Base-by-base conservation (phyloP, 1,140 invertebrate species). In the Oryctes rhinoceros region DNA sequence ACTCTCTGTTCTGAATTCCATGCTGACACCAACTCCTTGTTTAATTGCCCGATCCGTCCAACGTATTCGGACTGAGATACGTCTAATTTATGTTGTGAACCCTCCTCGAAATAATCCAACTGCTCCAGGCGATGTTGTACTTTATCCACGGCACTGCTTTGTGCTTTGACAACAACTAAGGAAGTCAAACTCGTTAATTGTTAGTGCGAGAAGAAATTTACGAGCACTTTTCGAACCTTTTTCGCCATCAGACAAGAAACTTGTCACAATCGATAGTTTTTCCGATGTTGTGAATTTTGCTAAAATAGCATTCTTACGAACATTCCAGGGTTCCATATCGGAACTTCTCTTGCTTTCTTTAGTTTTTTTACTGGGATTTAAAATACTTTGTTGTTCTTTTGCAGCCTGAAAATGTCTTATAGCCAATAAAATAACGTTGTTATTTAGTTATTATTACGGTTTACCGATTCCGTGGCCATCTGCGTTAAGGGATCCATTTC, bases 1-100 rank as follows among this genome's bases (percentile, higher is more conserved):
- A 99, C 98, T 84, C 97, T 91, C 86, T 98, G 96, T 89, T 99
- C 97, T 47, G 93, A 91, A 83, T 97, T 93, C 98, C 98, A 99
- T 0, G 97, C 96, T 86, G 91, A 90, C 37, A 95, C 93, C 15
- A 99, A 89, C 87, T 97, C 96, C 85, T 94, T 93, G 89, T 97
- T 97, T 3, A 99, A 90, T 88, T 97, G 94, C 84, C 97, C 95
- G 80, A 99, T 96, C 83, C 94, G 91, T 35, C 91, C 91, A 0
- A 96, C 93, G 90, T 97, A 99, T 86, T 99, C 97, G 85, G 97
- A 94, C 87, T 98, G 97, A 5, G 94, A 94, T 48, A 99, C 89
- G 85, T 97, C 94, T 88, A 97, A 93, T 89, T 97, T 96, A 84
- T 94, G 92, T 49, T 97, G 91, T 79, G 94, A 93, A 9, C 94